Evolutionary conservation across 2,113 vertebrate genomes (phyloP).

Genomic region (Falco punctatus): DNA sequence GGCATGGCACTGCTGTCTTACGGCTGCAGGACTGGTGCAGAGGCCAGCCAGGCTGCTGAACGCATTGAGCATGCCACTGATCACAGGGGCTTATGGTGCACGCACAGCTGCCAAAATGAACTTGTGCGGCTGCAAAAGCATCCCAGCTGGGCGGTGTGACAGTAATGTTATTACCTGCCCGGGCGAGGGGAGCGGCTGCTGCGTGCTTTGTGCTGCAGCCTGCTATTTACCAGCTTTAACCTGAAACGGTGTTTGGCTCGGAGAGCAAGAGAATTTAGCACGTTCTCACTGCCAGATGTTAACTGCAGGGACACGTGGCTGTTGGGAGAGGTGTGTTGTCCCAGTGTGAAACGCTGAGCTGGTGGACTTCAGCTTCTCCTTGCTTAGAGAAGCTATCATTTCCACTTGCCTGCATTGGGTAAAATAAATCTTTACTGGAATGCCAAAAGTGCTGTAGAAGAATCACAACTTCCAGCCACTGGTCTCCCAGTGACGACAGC

Average conservation of each 20-base stretch:
- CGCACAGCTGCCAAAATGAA: accelerated
- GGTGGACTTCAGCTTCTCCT: background rate
- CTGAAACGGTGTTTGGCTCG: background rate
- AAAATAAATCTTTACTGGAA: background rate
- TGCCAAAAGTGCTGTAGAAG: background rate
- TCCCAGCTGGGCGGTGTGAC: background rate
- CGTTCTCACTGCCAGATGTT: background rate
- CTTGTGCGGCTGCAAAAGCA: background rate
- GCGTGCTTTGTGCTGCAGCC: background rate
- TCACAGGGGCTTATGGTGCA: background rate
- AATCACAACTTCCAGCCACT: background rate
- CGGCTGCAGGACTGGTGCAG: accelerated
- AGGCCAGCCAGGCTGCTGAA: background rate
- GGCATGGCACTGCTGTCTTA: background rate
- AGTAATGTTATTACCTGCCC: background rate
- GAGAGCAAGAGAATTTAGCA: background rate
- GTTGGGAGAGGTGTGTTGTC: background rate
- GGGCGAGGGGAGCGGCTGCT: background rate
- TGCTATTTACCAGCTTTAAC: background rate
- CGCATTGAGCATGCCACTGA: accelerated
- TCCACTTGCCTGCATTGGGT: background rate
- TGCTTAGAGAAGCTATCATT: background rate
- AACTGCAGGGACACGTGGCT: background rate
- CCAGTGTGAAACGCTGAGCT: background rate
- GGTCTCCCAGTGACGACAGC: background rate